These are phyloP conservation scores for Aphelocoma coerulescens DNA, from an alignment of 2,113 vertebrate genomes.

Conservation along the genomic window DNA sequence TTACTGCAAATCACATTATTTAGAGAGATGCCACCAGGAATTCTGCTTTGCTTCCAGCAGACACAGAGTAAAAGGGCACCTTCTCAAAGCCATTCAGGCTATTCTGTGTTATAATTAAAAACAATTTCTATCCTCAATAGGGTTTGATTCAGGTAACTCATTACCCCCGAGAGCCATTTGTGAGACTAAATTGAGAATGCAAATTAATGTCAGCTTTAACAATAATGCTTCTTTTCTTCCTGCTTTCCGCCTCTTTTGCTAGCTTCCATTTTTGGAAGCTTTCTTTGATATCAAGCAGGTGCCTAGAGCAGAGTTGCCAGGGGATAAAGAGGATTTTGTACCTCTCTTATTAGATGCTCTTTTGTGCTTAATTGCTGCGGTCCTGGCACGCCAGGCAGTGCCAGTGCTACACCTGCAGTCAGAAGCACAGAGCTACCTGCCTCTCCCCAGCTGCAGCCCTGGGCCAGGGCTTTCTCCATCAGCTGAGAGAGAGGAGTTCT, in stretches of 20 bases:
- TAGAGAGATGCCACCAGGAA: constrained; percentile 10
- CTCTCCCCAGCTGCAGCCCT: neutral
- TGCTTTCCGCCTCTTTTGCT: neutral
- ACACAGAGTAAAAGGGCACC: neutral
- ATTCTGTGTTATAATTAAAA: constrained; percentile 22
- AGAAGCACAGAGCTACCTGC: neutral
- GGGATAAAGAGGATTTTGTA: neutral
- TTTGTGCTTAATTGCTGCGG: neutral
- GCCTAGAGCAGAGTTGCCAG: neutral
- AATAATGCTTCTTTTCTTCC: neutral
- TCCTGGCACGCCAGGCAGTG: neutral
- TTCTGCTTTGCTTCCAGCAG: constrained; percentile 12
- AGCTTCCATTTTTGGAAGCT: neutral
- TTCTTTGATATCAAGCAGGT: neutral
- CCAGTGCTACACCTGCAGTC: neutral
- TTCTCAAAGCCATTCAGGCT: neutral
- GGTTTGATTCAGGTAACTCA: constrained; percentile 46
- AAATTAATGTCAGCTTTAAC: constrained; percentile 9
- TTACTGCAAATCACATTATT: constrained; percentile 12
- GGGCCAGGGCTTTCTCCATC: neutral
- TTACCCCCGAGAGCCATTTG: constrained; percentile 17
- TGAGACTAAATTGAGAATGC: neutral
- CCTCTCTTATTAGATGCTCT: neutral
- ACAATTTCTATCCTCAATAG: constrained; percentile 18
- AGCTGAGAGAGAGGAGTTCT: neutral